Evolutionary conservation across 2,888 invertebrate genomes (phyloP), one percentile per base, ranked within the genome.

Genomic region (Aleiodes leptofemur): DNA sequence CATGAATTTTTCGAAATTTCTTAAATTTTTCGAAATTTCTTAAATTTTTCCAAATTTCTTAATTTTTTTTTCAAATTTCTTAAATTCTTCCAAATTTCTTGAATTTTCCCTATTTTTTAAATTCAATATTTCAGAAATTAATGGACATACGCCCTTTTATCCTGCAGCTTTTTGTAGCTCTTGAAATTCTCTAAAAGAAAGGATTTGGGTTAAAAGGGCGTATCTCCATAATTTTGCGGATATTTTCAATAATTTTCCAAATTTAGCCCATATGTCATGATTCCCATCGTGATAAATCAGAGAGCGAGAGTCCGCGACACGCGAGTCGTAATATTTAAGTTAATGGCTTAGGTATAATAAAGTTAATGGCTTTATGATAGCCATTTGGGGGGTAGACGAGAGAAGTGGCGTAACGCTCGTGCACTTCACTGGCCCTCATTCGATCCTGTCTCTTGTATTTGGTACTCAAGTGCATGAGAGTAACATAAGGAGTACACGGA

Each of bases 281-380:
- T 85, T 82, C 7, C 84, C 82, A n/a, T n/a, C 77, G 48, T 53
- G 83, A 88, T 88, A 88, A 89, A 88, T 88, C 88, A 88, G 82
- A 79, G 73, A 78, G 79, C 82, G 80, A 83, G 84, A 82, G 79
- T 79, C 83, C 83, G 86, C 86, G 88, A 88, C 88, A 88, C 88
- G 88, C 85, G 86, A 88, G 87, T 87, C 87, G 87, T 88, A 87
- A 88, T 88, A 88, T 87, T 88, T 87, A 86, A 88, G 87, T 88
- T 88, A 89, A 89, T 88, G 86, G 86, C 87, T 84, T 83, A 34
- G 82, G 85, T 86, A 87, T 86, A 89, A 89, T 88, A 89, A 89
- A 89, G 85, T 88, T 89, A 89, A 89, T 88, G 85, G 89, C 86
- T 89, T 88, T 86, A 87, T 86, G 87, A 88, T 87, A 87, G 87